These are phyloP conservation scores for Porites lutea DNA, from an alignment of 64 coral and sea anemone species.

Conservation along the genomic window DNA sequence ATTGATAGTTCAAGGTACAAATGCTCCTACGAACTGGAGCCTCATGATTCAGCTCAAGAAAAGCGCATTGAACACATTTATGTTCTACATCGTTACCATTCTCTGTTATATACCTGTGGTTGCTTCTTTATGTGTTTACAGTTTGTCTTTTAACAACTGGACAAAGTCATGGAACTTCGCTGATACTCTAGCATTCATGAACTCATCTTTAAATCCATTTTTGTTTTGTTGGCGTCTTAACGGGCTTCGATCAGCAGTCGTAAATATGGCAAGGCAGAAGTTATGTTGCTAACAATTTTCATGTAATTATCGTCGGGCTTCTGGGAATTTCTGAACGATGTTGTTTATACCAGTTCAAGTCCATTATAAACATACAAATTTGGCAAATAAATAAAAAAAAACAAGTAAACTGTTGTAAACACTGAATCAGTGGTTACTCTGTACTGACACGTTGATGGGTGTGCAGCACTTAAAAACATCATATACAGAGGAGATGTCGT, in stretches of 20 bases:
- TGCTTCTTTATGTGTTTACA: not conserved
- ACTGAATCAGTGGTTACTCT: too few species aligned
- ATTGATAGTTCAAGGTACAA: not conserved
- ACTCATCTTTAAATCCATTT: constrained; percentile 55
- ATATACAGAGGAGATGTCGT: too few species aligned
- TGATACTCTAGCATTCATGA: constrained; percentile 19
- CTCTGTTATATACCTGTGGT: not conserved
- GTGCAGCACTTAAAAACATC: too few species aligned
- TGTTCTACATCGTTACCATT: not conserved
- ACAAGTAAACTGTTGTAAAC: too few species aligned
- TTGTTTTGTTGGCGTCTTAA: constrained; percentile 59
- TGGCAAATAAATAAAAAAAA: too few species aligned
- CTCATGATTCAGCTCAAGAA: not conserved
- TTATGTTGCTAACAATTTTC: not conserved
- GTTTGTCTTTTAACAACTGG: not conserved
- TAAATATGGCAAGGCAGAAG: not conserved
- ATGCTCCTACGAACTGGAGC: too few species aligned
- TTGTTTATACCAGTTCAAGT: too few species aligned
- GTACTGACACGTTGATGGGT: too few species aligned
- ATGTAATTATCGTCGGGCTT: too few species aligned
- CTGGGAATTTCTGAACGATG: too few species aligned
- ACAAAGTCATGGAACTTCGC: not conserved
- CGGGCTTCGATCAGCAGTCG: constrained; percentile 21
- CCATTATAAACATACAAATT: too few species aligned
- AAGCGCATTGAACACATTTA: not conserved